phyloP scores from a whole-genome alignment of 1,140 invertebrate species.

The Pachypsylla venusta region DNA sequence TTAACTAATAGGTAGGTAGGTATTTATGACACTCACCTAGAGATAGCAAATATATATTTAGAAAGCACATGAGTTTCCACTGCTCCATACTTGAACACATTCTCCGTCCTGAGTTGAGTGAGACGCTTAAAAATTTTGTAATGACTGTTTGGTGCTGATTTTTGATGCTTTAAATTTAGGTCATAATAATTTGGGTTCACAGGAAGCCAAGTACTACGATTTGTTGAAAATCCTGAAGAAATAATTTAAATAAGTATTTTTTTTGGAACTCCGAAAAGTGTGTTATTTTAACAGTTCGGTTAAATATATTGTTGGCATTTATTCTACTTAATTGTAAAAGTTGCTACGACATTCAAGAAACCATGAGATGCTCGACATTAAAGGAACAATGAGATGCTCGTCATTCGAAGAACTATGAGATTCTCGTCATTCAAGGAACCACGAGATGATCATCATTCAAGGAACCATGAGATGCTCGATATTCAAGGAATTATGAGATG shows the following conservation, averaged over 20 bases:
- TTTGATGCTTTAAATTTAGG: constrained; percentile 33
- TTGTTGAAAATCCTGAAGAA: constrained; percentile 40
- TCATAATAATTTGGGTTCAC: constrained; percentile 35
- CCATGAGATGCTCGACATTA: neutral
- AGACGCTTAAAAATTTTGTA: constrained; percentile 11
- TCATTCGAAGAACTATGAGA: too few relatives aligned
- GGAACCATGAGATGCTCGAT: too few relatives aligned
- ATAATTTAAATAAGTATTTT: constrained; percentile 42
- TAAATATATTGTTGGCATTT: neutral
- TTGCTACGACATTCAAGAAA: neutral
- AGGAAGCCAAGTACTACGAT: constrained; percentile 46
- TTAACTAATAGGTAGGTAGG: too few relatives aligned
- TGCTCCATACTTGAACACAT: constrained; percentile 8
- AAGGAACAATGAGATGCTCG: neutral
- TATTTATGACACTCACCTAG: constrained; percentile 12
- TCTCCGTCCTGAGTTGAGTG: neutral
- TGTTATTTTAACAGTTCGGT: constrained; percentile 33
- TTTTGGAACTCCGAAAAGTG: constrained; percentile 49
- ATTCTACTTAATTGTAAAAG: too few relatives aligned
- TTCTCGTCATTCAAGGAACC: too few relatives aligned
- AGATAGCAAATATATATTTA: constrained; percentile 12
- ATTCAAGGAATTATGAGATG: too few relatives aligned
- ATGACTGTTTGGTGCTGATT: constrained; percentile 8
- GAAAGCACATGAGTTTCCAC: neutral
- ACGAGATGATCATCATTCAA: too few relatives aligned